Conservation (phyloP, 2,888 invertebrate species). For the Norana najaformis region DNA sequence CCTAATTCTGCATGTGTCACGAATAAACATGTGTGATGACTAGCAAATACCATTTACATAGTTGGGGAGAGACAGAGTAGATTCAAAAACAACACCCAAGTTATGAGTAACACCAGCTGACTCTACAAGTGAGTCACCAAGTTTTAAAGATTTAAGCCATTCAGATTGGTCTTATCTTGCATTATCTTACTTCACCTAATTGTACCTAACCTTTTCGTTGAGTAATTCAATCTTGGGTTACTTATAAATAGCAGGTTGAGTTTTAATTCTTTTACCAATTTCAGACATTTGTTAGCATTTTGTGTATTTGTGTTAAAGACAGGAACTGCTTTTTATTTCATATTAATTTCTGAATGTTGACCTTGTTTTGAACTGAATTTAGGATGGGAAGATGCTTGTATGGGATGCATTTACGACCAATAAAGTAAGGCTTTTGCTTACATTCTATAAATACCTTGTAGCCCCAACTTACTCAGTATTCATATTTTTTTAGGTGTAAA, state of each 20-base stretch:
- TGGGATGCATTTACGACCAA: slow-evolving; percentile 98
- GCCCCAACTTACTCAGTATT: neutral
- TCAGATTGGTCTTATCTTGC: too few relatives aligned
- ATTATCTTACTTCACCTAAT: neutral
- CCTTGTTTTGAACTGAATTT: slow-evolving; percentile 38
- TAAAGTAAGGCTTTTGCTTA: slow-evolving; percentile 66
- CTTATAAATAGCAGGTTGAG: neutral
- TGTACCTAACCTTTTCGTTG: neutral
- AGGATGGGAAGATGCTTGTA: slow-evolving; percentile 97
- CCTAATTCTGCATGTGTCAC: too few relatives aligned
- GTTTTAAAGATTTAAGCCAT: too few relatives aligned
- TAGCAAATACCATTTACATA: too few relatives aligned
- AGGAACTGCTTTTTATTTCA: neutral
- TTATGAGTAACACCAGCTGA: too few relatives aligned
- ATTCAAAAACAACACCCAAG: too few relatives aligned
- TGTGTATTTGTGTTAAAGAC: too few relatives aligned
- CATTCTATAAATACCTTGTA: neutral
- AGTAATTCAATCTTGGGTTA: neutral
- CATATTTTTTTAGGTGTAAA: neutral
- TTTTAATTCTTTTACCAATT: neutral
- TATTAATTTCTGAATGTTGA: neutral
- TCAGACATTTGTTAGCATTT: too few relatives aligned
- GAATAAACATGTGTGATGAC: too few relatives aligned
- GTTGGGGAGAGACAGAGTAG: too few relatives aligned
- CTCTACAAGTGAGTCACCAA: too few relatives aligned